Percentiles rank a stretch among this genome's conserved stretches.
Conservation (phyloP, 2,797 vertebrate genomes). For the Anabacerthia variegaticeps region DNA sequence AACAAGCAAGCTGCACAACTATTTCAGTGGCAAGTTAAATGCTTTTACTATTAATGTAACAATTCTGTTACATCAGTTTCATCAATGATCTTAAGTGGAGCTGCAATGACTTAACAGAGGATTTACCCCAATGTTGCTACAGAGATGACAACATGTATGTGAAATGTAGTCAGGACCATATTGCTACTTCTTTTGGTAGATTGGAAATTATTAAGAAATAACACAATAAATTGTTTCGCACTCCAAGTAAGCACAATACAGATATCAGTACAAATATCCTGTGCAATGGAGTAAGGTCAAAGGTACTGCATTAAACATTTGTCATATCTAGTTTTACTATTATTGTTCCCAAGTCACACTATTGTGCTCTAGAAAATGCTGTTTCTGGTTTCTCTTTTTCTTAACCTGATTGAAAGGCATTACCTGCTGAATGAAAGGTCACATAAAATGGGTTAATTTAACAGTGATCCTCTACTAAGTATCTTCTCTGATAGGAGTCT, state of each 20-base stretch:
- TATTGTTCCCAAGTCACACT: neutral
- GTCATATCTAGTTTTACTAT: neutral
- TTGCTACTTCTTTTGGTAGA: neutral
- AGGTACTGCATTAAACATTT: neutral
- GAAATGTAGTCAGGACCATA: neutral
- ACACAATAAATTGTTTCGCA: neutral
- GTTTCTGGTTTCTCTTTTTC: neutral
- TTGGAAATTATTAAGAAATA: neutral
- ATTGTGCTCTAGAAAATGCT: neutral
- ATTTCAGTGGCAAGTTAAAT: neutral
- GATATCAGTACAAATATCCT: neutral
- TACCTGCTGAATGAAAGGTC: neutral
- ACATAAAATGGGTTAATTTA: neutral
- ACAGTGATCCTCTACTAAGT: neutral
- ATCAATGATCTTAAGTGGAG: neutral
- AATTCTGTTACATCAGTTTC: neutral
- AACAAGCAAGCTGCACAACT: neutral
- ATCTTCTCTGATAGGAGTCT: neutral
- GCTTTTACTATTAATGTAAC: neutral
- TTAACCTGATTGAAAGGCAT: neutral
- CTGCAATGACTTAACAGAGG: neutral
- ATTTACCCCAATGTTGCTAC: neutral
- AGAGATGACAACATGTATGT: neutral
- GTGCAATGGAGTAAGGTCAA: neutral
- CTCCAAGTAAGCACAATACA: neutral